phyloP scores from a whole-genome alignment of 1,140 invertebrate species.

The Micrasema longulum region DNA sequence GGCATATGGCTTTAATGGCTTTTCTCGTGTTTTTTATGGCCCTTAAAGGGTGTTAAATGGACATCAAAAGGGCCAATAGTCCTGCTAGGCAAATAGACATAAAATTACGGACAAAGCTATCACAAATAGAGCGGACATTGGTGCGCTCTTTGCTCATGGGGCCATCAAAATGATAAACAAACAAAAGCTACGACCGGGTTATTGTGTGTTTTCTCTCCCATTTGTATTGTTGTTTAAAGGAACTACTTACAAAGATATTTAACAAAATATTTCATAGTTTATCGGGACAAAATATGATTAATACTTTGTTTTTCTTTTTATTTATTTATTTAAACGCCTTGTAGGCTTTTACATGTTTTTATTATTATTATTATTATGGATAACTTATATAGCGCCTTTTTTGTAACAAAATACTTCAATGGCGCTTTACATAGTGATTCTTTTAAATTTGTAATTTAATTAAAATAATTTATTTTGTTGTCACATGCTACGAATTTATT shows the following conservation, averaged over 20 bases:
- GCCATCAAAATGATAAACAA: slow-evolving; percentile 1
- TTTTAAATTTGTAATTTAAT: too few species aligned
- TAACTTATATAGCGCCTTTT: too few species aligned
- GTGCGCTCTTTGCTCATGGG: neutral
- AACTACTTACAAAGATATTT: neutral
- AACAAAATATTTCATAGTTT: too few species aligned
- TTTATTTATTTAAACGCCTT: too few species aligned
- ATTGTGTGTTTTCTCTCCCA: neutral
- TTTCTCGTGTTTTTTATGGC: neutral
- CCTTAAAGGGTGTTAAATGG: slow-evolving; percentile 27
- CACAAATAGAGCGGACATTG: neutral
- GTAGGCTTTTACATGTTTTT: too few species aligned
- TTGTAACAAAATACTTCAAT: too few species aligned
- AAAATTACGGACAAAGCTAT: slow-evolving; percentile 7
- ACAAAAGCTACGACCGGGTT: neutral
- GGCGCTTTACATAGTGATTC: too few species aligned
- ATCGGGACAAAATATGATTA: too few species aligned
- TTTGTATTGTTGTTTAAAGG: neutral
- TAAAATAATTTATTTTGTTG: too few species aligned
- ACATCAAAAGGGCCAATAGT: neutral
- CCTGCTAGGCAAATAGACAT: slow-evolving; percentile 11
- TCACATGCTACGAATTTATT: too few species aligned
- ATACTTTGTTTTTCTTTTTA: too few species aligned
- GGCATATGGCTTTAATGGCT: neutral
- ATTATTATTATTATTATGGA: too few species aligned